Evolutionary conservation across 2,888 invertebrate genomes (phyloP).

Genomic region (Latrodectus elegans): DNA sequence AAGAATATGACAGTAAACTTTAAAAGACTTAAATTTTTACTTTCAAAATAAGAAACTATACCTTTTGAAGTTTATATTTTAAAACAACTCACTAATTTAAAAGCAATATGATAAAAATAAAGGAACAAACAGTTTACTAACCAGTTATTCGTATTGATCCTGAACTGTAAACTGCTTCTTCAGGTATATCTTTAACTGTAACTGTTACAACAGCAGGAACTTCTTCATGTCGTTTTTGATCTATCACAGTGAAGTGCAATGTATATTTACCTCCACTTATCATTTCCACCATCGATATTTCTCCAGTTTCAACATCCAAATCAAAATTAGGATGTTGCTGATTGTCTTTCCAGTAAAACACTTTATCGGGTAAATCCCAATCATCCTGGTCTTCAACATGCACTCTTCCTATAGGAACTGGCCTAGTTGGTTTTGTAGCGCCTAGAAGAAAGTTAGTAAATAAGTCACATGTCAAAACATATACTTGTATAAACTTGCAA

Average conservation of each 20-base stretch:
- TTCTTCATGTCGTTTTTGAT: constrained; percentile 74
- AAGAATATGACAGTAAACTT: too few relatives aligned
- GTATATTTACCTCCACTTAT: constrained; percentile 85
- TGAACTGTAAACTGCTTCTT: constrained; percentile 92
- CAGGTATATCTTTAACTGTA: constrained; percentile 88
- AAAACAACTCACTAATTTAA: too few relatives aligned
- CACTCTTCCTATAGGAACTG: constrained; percentile 85
- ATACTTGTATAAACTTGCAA: too few relatives aligned
- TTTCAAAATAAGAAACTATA: too few relatives aligned
- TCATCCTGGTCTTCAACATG: constrained; percentile 96
- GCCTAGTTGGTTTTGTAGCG: constrained; percentile 51
- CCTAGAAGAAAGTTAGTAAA: not conserved
- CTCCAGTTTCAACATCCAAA: constrained; percentile 85
- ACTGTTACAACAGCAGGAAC: constrained; percentile 91
- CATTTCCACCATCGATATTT: constrained; percentile 88
- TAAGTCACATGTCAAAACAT: too few relatives aligned
- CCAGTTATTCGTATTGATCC: constrained; percentile 89
- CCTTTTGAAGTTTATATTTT: too few relatives aligned
- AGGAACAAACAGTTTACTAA: constrained; percentile 17
- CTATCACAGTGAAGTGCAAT: constrained; percentile 80
- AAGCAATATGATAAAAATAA: not conserved
- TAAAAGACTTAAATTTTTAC: too few relatives aligned
- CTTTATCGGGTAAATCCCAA: constrained; percentile 96
- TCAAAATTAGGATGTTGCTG: constrained; percentile 81
- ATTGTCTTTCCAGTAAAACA: constrained; percentile 82